These are phyloP conservation scores for Rhingia campestris DNA, from an alignment of 2,888 invertebrate genomes.

Conservation along the genomic window DNA sequence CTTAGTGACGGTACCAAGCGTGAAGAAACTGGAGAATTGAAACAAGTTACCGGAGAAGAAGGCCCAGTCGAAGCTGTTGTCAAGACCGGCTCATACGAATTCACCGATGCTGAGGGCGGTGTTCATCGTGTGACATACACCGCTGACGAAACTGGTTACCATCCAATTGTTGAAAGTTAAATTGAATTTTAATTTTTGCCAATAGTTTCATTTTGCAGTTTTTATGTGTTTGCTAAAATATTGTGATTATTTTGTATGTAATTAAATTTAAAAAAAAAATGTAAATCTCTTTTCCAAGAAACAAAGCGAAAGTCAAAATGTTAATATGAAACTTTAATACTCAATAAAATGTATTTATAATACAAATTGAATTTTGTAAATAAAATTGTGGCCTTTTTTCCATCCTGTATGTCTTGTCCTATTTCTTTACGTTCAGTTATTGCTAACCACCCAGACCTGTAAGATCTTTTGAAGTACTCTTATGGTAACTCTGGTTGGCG, in stretches of 20 bases:
- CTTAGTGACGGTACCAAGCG: conserved; percentile 76
- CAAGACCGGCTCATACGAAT: conserved; percentile 77
- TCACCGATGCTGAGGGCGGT: conserved; percentile 76
- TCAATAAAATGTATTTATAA: conserved; percentile 70
- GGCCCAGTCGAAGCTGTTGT: conserved; percentile 76
- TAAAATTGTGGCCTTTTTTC: not conserved
- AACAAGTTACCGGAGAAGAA: conserved; percentile 75
- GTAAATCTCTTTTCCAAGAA: conserved; percentile 55
- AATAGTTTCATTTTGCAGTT: conserved; percentile 63
- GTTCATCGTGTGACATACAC: conserved; percentile 77
- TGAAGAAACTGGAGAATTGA: conserved; percentile 76
- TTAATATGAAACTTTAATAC: conserved; percentile 13
- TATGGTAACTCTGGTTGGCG: too few relatives aligned
- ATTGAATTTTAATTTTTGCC: conserved; percentile 4
- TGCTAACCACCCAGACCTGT: too few relatives aligned
- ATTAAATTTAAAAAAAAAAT: conserved; percentile 48
- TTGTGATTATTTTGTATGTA: conserved; percentile 70
- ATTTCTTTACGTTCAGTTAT: too few relatives aligned
- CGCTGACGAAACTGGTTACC: conserved; percentile 77
- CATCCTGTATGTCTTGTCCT: too few relatives aligned
- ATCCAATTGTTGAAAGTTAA: conserved; percentile 76
- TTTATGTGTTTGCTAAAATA: conserved; percentile 15
- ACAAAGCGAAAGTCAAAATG: conserved; percentile 40
- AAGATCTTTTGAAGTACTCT: too few relatives aligned
- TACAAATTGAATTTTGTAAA: conserved; percentile 20